Evolutionary conservation across 64 coral and sea anemone genomes (phyloP).

Genomic region (Montipora foliosa): DNA sequence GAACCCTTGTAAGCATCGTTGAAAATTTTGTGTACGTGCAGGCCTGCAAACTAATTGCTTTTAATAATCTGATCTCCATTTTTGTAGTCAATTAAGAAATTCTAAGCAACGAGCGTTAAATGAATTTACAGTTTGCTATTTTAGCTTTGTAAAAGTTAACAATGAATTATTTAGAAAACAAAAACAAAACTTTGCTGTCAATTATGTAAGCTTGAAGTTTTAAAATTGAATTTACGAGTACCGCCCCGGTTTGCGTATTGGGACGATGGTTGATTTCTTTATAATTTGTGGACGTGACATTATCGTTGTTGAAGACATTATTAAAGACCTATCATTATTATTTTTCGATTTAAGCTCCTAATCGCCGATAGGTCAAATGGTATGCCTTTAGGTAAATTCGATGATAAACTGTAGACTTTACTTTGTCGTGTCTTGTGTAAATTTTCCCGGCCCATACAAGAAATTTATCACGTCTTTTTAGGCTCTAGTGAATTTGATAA

Average conservation of each 20-base stretch:
- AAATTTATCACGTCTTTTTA: background rate
- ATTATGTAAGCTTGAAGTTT: background rate
- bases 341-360: background rate
- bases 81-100: background rate
- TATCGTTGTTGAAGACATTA: background rate
- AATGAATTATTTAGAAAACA: background rate
- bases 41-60: background rate
- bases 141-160: conserved; percentile 1
- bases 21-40: conserved; percentile 2
- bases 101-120: background rate
- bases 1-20: conserved; percentile 52
- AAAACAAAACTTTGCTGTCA: background rate
- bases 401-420: background rate
- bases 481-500: conserved; percentile 9
- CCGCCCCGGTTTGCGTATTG: background rate
- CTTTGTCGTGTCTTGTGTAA: background rate
- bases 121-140: background rate
- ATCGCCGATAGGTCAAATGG: background rate
- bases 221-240: background rate
- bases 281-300: conserved; percentile 12
- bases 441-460: too few species aligned
- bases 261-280: background rate
- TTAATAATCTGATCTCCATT: background rate
- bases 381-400: background rate
- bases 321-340: conserved; percentile 38